phyloP scores from a whole-genome alignment of 2,888 invertebrate genomes.

The Toxonevra muliebris region DNA sequence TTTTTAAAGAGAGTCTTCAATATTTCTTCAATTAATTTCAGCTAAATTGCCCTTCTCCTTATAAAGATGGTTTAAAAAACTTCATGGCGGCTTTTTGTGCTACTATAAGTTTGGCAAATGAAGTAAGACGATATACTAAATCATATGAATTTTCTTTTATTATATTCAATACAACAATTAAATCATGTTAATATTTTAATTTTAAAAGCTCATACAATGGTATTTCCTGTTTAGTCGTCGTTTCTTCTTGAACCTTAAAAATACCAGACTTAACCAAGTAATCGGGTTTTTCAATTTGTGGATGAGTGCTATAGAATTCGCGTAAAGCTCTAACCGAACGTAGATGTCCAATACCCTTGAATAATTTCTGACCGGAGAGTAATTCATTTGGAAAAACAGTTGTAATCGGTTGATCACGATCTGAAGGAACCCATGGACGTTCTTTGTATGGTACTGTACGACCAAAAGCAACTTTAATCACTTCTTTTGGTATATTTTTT shows the following conservation, averaged over 20 bases:
- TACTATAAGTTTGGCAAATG: no score
- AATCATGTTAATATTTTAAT: constrained; percentile 52
- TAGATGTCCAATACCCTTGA: constrained; percentile 62
- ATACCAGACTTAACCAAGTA: constrained; percentile 55
- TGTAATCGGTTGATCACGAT: constrained; percentile 51
- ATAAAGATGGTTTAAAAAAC: no score
- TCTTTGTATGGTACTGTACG: constrained; percentile 57
- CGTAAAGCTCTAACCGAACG: constrained; percentile 58
- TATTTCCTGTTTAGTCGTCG: constrained; percentile 45
- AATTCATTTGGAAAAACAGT: constrained; percentile 60
- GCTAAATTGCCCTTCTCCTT: no score
- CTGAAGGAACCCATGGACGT: constrained; percentile 51
- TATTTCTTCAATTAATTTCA: no score
- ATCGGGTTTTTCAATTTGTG: constrained; percentile 51
- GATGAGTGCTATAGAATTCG: constrained; percentile 56
- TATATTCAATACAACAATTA: no score
- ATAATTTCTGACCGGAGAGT: constrained; percentile 56
- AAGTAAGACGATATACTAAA: no score
- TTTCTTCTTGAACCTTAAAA: constrained; percentile 47
- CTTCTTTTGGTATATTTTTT: constrained; percentile 43
- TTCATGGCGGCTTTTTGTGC: no score
- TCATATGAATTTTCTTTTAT: no score
- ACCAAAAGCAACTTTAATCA: constrained; percentile 59
- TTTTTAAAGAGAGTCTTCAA: no score
- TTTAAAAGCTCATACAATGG: constrained; percentile 60